phyloP scores from a whole-genome alignment of 37 sponge, comb jelly and placozoan genomes.

The Aphrocallistes beatrix region DNA sequence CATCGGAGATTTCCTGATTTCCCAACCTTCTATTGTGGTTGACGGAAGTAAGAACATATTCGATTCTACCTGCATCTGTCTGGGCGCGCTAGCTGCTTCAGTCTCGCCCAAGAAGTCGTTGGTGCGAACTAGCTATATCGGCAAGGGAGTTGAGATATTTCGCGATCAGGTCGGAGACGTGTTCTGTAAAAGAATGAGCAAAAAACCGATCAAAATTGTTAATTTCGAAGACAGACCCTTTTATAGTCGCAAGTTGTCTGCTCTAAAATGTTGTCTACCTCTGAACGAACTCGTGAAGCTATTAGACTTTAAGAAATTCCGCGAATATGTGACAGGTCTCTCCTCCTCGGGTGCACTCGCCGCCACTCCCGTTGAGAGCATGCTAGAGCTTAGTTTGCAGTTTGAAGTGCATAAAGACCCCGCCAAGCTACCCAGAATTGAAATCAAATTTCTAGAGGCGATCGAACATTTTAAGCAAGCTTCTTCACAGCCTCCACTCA shows the following conservation, averaged over 20 bases:
- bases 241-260: neutral
- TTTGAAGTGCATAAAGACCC: neutral
- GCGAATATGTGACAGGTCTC: neutral
- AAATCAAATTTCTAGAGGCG: neutral
- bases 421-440: neutral
- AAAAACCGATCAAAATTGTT: neutral
- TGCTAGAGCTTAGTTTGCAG: neutral
- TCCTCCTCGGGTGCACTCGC: neutral
- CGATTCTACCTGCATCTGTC: neutral
- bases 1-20: neutral
- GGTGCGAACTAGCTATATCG: neutral
- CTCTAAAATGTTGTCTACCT: neutral
- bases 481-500: neutral
- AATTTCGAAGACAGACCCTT: neutral
- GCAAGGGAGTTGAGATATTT: neutral
- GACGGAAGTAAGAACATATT: neutral
- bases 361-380: neutral
- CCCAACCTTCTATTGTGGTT: neutral
- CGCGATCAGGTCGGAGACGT: neutral
- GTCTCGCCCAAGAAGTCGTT: neutral
- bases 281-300: neutral
- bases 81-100: neutral
- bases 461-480: neutral
- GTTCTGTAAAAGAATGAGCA: neutral
- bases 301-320: neutral